Evolutionary conservation across 2,113 vertebrate genomes (phyloP).

Genomic region (Apteryx mantelli): DNA sequence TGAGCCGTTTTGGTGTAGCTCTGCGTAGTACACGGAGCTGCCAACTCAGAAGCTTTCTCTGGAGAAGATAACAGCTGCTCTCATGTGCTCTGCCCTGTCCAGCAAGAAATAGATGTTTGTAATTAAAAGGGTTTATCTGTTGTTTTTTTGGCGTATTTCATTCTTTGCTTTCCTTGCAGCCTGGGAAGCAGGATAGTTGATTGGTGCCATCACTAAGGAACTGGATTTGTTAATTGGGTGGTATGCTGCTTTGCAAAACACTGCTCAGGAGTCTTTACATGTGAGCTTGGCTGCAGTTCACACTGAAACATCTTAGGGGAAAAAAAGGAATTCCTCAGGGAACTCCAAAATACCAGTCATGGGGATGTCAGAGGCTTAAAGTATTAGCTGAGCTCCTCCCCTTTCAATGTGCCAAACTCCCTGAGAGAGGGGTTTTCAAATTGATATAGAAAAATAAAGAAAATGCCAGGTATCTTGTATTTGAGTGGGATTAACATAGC

Average conservation of each 20-base stretch:
- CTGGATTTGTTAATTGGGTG: not conserved
- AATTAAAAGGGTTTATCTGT: accelerated
- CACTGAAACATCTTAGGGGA: not conserved
- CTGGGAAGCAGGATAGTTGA: not conserved
- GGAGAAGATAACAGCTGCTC: not conserved
- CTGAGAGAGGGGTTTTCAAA: not conserved
- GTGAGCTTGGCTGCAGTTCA: not conserved
- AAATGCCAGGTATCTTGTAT: not conserved
- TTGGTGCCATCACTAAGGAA: not conserved
- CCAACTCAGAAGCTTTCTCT: not conserved
- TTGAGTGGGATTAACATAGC: not conserved
- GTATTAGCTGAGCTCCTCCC: not conserved
- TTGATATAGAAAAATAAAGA: accelerated
- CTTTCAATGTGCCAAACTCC: not conserved
- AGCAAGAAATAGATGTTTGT: not conserved
- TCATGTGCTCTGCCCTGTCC: not conserved
- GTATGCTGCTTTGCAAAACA: not conserved
- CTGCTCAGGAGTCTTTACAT: not conserved
- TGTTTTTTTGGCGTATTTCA: not conserved
- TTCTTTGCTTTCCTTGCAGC: not conserved
- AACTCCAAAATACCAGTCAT: not conserved
- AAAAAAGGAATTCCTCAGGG: not conserved
- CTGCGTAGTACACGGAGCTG: not conserved
- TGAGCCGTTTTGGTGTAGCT: not conserved
- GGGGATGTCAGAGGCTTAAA: not conserved